These are phyloP conservation scores for Salvelinus sp. DNA, from an alignment of 2,113 vertebrate species.

Conservation along the genomic window DNA sequence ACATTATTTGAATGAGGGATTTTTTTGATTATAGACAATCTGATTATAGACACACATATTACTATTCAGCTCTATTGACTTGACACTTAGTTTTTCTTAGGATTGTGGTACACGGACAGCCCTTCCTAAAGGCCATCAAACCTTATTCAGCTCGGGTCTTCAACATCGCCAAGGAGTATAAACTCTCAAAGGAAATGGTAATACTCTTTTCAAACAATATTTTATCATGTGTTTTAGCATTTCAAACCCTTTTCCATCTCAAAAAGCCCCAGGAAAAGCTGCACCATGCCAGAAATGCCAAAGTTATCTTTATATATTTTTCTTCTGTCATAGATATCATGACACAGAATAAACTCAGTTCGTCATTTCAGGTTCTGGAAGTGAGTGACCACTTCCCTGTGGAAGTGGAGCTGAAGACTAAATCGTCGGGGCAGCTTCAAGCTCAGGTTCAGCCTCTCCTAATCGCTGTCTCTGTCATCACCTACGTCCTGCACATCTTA, in stretches of 20 bases:
- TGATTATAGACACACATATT: too few relatives aligned
- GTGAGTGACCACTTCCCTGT: conserved; percentile 52
- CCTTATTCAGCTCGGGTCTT: conserved; percentile 50
- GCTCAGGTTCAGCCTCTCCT: conserved; percentile 40
- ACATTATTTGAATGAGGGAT: too few relatives aligned
- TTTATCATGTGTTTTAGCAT: not conserved
- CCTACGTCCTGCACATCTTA: not conserved
- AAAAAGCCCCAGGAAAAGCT: not conserved
- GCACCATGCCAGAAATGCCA: not conserved
- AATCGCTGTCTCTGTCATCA: conserved; percentile 20
- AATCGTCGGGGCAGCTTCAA: conserved; percentile 17
- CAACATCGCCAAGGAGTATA: conserved; percentile 24
- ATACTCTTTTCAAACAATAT: not conserved
- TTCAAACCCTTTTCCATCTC: not conserved
- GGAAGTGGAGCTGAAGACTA: conserved; percentile 46
- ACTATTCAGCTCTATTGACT: too few relatives aligned
- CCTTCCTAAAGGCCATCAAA: conserved; percentile 43
- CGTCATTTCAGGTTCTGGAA: conserved; percentile 40
- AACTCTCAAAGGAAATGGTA: conserved; percentile 24
- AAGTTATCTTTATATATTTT: not conserved
- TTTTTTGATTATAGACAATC: too few relatives aligned
- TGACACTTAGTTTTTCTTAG: conserved; percentile 27
- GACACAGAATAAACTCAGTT: not conserved
- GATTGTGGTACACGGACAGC: conserved; percentile 56
- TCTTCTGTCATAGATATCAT: not conserved